A percentile compares a stretch with the other conserved stretches of the same genome.
Evolutionary conservation across 2,113 vertebrate species (phyloP).

Genomic region (Saccopteryx leptura): DNA sequence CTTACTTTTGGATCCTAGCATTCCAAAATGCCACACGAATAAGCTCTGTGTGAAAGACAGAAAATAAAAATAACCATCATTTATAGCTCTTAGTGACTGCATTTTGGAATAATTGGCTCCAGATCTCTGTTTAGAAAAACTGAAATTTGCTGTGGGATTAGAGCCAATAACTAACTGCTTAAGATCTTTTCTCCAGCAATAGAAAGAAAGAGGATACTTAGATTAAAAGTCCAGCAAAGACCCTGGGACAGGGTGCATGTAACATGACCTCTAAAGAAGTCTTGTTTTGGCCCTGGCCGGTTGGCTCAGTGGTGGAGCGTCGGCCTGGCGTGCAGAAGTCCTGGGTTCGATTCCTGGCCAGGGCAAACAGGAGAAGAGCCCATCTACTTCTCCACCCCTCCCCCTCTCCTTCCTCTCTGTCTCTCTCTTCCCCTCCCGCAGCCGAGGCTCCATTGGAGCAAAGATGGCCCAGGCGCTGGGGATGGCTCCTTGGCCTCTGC

Average conservation of each 20-base stretch:
- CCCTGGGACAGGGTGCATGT: background rate
- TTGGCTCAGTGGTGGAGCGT: too few relatives aligned
- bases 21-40: background rate
- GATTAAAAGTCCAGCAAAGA: background rate
- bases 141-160: background rate
- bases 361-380: too few relatives aligned
- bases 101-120: background rate
- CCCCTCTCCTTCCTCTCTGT: too few relatives aligned
- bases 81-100: background rate
- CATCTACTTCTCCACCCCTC: too few relatives aligned
- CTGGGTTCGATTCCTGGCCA: too few relatives aligned
- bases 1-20: background rate
- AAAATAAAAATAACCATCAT: slow-evolving; percentile 40
- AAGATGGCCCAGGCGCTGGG: too few relatives aligned
- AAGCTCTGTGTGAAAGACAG: slow-evolving; percentile 40
- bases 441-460: too few relatives aligned
- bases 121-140: slow-evolving; percentile 1
- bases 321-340: too few relatives aligned
- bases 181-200: slow-evolving; percentile 19
- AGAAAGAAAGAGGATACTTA: background rate
- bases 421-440: too few relatives aligned
- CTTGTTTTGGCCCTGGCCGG: too few relatives aligned
- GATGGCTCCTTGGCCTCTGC: too few relatives aligned
- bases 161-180: background rate
- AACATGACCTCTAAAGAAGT: background rate